Conservation (phyloP, 2,113 vertebrate genomes). For the Maccullochella peelii region DNA sequence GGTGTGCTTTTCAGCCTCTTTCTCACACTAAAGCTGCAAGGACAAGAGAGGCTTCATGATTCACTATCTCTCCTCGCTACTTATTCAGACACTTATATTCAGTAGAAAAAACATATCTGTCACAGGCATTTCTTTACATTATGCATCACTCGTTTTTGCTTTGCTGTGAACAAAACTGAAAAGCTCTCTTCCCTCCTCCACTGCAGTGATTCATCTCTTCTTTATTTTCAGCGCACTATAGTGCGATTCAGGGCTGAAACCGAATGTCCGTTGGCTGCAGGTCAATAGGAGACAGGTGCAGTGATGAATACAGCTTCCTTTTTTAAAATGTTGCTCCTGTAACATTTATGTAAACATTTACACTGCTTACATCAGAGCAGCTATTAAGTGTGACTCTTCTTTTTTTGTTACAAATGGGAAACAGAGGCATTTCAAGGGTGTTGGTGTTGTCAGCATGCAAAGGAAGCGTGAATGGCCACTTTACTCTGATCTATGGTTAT, state of each 20-base stretch:
- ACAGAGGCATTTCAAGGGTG: slow-evolving; percentile 23
- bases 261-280: slow-evolving; percentile 16
- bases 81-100: slow-evolving; percentile 18
- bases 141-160: slow-evolving; percentile 19
- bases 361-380: slow-evolving; percentile 3
- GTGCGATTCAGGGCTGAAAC: slow-evolving; percentile 25
- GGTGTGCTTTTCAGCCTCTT: slow-evolving; percentile 40
- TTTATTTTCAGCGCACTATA: slow-evolving; percentile 27
- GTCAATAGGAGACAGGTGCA: slow-evolving; percentile 11
- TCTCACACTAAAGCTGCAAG: slow-evolving; percentile 41
- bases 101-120: slow-evolving; percentile 13
- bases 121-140: slow-evolving; percentile 26
- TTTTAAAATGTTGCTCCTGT: neutral
- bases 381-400: neutral
- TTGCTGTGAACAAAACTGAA: slow-evolving; percentile 21
- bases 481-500: slow-evolving; percentile 33
- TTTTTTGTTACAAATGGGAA: slow-evolving; percentile 22
- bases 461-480: slow-evolving; percentile 13
- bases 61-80: slow-evolving; percentile 14
- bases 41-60: slow-evolving; percentile 39
- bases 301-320: slow-evolving; percentile 26
- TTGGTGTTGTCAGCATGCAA: neutral
- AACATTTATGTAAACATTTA: slow-evolving; percentile 30
- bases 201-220: slow-evolving; percentile 44
- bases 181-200: slow-evolving; percentile 10